A percentile compares a stretch with the other conserved stretches of the same genome.
These are phyloP conservation scores for Lumbricus terrestris DNA, from an alignment of 2,888 invertebrate genomes.

Conservation along the genomic window DNA sequence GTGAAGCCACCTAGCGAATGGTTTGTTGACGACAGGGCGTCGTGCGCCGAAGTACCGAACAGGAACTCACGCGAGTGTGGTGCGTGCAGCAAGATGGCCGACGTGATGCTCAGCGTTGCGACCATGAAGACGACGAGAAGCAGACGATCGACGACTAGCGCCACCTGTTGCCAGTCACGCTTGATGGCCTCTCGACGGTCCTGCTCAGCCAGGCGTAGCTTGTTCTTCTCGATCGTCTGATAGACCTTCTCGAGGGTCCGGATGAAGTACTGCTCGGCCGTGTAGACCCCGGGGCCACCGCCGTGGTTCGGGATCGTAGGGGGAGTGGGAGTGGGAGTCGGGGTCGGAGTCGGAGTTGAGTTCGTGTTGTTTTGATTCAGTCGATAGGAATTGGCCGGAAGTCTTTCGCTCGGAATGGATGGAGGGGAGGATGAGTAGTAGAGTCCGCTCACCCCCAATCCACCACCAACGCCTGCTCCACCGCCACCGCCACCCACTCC, in stretches of 20 bases:
- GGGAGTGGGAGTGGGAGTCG: too few species aligned
- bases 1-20: neutral
- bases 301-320: neutral
- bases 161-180: conserved; percentile 73
- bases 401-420: neutral
- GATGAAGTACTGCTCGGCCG: neutral
- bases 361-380: neutral
- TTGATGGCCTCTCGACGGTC: conserved; percentile 77
- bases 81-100: conserved; percentile 59
- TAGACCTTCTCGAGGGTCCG: conserved; percentile 13
- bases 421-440: too few species aligned
- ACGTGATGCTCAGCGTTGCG: conserved; percentile 61
- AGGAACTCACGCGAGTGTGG: conserved; percentile 48
- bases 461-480: neutral
- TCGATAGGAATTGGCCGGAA: neutral
- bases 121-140: conserved; percentile 62
- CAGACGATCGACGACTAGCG: conserved; percentile 74
- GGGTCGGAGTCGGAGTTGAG: neutral
- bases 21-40: neutral
- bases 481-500: neutral
- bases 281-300: too few species aligned
- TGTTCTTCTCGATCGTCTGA: conserved; percentile 20
- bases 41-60: neutral
- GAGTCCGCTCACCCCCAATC: neutral
- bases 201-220: conserved; percentile 57